Base-by-base conservation (phyloP, 1,140 invertebrate species). In the Trichonephila clavipes region DNA sequence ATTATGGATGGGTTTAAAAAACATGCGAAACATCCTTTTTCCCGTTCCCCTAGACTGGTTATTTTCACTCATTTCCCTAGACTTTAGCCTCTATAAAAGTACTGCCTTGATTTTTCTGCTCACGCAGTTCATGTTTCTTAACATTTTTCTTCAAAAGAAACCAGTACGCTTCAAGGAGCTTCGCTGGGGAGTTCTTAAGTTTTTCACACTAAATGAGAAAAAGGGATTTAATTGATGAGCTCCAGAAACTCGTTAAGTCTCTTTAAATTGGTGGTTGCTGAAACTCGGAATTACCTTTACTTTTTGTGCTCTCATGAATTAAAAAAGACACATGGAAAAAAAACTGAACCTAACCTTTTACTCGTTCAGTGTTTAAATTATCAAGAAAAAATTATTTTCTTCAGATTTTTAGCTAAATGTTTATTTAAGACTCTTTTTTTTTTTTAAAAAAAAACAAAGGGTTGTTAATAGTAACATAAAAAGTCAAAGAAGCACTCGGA, bases 1-100 rank as follows among this genome's bases (percentile, higher is more conserved):
- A 90, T 88, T 88, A 88, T 64, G 86, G 86, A 88, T 88, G 86
- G 86, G 8, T 88, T 88, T 62, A 62, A 64, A 88, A 88, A 88
- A 88, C 86, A 88, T 44, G 62, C 44, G 24, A 58, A 85, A 85
- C 72, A 34, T 7, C 14, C 34, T 28, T 77, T 77, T 40, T 6
- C 28, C 12, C 72, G 7, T 18, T 19, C 28, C 72, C 72, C 72
- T 18, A 34, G 28, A 77, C 34, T 40, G 72, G 72, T 28, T 77
- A 77, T 77, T 77, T 77, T 77, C 28, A 77, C 72, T 77, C 72
- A 77, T 77, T 77, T 77, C 72, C 72, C 18, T 34, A 77, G 28
- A 77, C 24, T 12, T n/a, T 66, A n/a, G 8, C 21, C n/a, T 12
- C n/a, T 24, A 18, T 7, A 40, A 77, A 77, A 77, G 72, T 34